Percentiles rank a stretch among this genome's conserved stretches.
These are phyloP conservation scores for Lithobates sylvaticus DNA, from an alignment of 2,797 vertebrate genomes.

Conservation along the genomic window DNA sequence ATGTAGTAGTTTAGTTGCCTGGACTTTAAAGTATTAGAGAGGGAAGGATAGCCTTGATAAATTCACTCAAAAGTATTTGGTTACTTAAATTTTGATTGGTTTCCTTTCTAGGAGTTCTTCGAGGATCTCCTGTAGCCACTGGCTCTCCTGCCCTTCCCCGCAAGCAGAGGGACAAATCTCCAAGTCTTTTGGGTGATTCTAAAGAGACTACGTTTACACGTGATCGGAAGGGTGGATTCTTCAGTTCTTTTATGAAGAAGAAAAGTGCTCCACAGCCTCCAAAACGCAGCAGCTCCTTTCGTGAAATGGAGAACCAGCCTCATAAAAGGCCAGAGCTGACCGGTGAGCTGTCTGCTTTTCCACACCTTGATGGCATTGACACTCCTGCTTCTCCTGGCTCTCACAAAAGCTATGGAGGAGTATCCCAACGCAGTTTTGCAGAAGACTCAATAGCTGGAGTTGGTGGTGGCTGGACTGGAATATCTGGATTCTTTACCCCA, in stretches of 20 bases:
- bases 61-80: too few relatives aligned
- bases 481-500: conserved; percentile 97
- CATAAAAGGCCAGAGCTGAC: conserved; percentile 96
- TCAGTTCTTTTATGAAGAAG: conserved; percentile 99
- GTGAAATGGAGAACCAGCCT: conserved; percentile 97
- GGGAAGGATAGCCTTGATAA: too few relatives aligned
- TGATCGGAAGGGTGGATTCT: conserved; percentile 96
- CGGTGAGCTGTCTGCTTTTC: conserved; percentile 82
- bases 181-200: conserved; percentile 89
- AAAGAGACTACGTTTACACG: conserved; percentile 93
- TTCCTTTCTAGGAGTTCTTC: conserved; percentile 74
- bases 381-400: conserved; percentile 80
- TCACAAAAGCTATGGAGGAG: conserved; percentile 89
- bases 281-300: conserved; percentile 96
- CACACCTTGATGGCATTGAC: conserved; percentile 82
- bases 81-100: too few relatives aligned
- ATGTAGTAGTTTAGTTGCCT: too few relatives aligned
- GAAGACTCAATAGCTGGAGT: conserved; percentile 70
- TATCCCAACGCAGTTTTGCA: conserved; percentile 88
- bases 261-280: conserved; percentile 95
- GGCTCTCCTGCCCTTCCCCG: conserved; percentile 94
- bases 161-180: conserved; percentile 96
- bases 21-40: too few relatives aligned
- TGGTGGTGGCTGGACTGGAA: conserved; percentile 88
- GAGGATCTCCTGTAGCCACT: conserved; percentile 74